Evolutionary conservation across 2,113 vertebrate genomes (phyloP), one percentile per base, ranked within the genome.

Genomic region (Corythoichthys intestinalis): DNA sequence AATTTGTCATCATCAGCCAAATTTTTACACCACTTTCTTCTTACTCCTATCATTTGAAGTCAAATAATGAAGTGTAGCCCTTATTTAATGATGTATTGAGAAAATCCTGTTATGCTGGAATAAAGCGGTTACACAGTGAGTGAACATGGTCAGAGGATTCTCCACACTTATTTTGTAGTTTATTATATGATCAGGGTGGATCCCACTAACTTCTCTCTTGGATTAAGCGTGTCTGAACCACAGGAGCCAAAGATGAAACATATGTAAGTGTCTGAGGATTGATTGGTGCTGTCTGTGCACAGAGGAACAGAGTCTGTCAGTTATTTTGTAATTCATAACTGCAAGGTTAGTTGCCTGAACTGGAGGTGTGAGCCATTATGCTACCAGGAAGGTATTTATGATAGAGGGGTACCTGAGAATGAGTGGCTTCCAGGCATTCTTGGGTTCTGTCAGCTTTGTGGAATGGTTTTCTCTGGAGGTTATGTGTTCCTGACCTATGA

Each of bases 81-180:
- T 90, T 83, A 78, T 78, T 70, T 66, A 72, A 74, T 81, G 65
- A 76, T 75, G 60, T 83, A 74, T 83, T 67, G 78, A 75, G 78
- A 61, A 83, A 89, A 90, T 91, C 84, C 85, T 78, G 82, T 91
- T 88, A 88, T 56, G 57, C 67, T 76, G 87, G 81, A 84, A 87
- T 85, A 83, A 84, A 66, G 63, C 79, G 74, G 74, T 86, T 86
- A 84, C 7, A 67, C 69, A 72, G 60, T n/a, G 65, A 72, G 69
- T 47, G 35, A 73, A 80, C n/a, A 39, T 81, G 77, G 75, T 74
- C 70, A 46, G 57, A 77, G 74, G 70, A 81, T 79, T 84, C 73
- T 69, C 77, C 78, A 71, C 65, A 59, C 48, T 72, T 71, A 72
- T 79, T 77, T 74, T n/a, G 12, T 84, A 81, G 75, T 86, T 84